Base-by-base conservation (phyloP, 92 coral and sea anemone genomes). In the Meandrina meandrites region DNA sequence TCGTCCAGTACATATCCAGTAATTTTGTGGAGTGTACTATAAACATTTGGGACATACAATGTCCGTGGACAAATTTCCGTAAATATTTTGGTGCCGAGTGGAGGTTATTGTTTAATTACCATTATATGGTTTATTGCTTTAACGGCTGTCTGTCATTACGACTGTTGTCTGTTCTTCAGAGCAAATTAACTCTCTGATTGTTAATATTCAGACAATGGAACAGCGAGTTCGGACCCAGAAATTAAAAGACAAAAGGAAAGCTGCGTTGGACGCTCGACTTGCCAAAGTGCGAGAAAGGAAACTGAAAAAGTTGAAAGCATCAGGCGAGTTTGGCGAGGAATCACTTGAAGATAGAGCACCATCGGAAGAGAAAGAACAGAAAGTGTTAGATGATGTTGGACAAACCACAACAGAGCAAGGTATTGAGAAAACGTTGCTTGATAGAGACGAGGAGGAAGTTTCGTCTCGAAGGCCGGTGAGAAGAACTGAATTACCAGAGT, bases 241-340 rank as follows among this genome's bases (percentile, higher is more conserved):
- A 57, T 84, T 97, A n/a, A 89, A 95, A 76, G 98, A 95, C 86
- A 97, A 95, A 81, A 88, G 99, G 30, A 97, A 95, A 81, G 98
- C 98, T 10, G 98, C 95, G 8, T 80, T 95, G 81, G 98, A 97
- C 78, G 98, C 99, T 17, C 91, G 99, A 45, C 92, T 97, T 40
- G 98, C 97, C 4, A 97, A 97, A 85, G 95, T 97, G 3, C 93
- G 98, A 28, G 97, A 93, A 35, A 92, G 97, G 58, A 94, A 90
- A 90, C 76, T 90, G 15, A 94, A 91, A 83, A 97, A 90, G 75
- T 66, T 92, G 30, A 93, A 87, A 75, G 84, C 90, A 50, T 94
- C 90, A 0, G 99, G 94, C 12, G 89, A 75, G 35, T 58, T 35
- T 11, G 78, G 28, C 17, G 88, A 85, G 28, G 90, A 89, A 69